These are phyloP conservation scores for Gorsachius goisagi DNA, from an alignment of 2,113 vertebrate genomes.

Conservation along the genomic window DNA sequence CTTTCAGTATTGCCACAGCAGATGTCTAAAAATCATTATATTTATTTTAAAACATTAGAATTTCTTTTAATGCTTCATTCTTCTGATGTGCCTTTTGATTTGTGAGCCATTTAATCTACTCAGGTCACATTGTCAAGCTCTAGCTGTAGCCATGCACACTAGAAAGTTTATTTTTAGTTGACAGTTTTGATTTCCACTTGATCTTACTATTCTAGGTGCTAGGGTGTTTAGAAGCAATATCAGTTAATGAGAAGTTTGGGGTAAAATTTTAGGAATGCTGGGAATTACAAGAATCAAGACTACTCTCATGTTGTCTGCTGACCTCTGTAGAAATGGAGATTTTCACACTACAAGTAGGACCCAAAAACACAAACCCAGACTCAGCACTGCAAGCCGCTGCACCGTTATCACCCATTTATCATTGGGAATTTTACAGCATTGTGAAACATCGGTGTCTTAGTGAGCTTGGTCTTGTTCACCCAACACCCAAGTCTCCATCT, in stretches of 20 bases:
- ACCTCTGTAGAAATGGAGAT: neutral
- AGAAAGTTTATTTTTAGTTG: neutral
- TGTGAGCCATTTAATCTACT: neutral
- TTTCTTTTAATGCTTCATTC: neutral
- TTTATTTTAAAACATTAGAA: constrained; percentile 35
- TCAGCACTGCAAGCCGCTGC: neutral
- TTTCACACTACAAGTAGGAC: neutral
- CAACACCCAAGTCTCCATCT: neutral
- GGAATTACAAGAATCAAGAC: neutral
- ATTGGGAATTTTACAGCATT: neutral
- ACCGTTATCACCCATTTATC: neutral
- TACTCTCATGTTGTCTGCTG: neutral
- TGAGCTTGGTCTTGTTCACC: neutral
- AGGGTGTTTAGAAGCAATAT: neutral
- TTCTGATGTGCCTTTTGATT: neutral
- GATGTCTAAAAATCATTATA: neutral
- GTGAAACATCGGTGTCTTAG: neutral
- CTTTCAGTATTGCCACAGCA: neutral
- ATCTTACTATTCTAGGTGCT: neutral
- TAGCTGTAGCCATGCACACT: neutral
- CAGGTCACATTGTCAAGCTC: neutral
- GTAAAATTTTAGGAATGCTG: neutral
- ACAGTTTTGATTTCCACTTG: neutral
- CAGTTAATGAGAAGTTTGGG: neutral
- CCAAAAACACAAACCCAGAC: neutral